These are phyloP conservation scores for Brachionus paranguensis DNA, from an alignment of 1,140 invertebrate species.

Conservation along the genomic window DNA sequence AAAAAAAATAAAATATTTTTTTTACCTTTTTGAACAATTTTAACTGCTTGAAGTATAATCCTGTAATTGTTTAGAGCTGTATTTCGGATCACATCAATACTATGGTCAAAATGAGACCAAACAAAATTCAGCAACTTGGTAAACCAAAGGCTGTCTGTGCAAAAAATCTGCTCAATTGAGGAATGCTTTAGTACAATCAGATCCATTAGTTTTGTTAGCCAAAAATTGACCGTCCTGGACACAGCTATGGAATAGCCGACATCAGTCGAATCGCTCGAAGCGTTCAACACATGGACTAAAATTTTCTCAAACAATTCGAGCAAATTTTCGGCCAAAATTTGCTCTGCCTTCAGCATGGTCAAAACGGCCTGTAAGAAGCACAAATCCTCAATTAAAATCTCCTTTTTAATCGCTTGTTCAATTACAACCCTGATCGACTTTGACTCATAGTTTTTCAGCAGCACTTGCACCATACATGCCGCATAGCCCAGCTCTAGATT, in stretches of 20 bases:
- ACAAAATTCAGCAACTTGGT: neutral
- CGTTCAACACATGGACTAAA: neutral
- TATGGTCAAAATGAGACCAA: slow-evolving; percentile 1
- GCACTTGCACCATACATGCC: slow-evolving; percentile 5
- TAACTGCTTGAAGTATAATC: neutral
- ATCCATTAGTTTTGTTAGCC: neutral
- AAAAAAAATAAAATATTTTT: too few species aligned
- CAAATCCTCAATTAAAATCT: neutral
- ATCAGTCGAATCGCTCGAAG: neutral
- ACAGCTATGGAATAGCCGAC: slow-evolving; percentile 16
- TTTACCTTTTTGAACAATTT: neutral
- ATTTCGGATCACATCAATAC: neutral
- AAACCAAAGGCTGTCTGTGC: neutral
- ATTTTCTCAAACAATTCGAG: neutral
- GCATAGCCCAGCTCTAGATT: slow-evolving; percentile 34
- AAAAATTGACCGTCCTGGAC: slow-evolving; percentile 8
- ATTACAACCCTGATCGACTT: neutral
- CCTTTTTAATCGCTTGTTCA: neutral
- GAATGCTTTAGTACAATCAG: neutral
- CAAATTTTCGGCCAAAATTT: neutral
- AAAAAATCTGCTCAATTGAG: neutral
- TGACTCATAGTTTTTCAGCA: neutral
- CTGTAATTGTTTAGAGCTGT: slow-evolving; percentile 1
- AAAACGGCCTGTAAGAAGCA: slow-evolving; percentile 28
- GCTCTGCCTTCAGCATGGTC: neutral